phyloP scores from a whole-genome alignment of 2,888 invertebrate genomes.

The Portevinia maculata region DNA sequence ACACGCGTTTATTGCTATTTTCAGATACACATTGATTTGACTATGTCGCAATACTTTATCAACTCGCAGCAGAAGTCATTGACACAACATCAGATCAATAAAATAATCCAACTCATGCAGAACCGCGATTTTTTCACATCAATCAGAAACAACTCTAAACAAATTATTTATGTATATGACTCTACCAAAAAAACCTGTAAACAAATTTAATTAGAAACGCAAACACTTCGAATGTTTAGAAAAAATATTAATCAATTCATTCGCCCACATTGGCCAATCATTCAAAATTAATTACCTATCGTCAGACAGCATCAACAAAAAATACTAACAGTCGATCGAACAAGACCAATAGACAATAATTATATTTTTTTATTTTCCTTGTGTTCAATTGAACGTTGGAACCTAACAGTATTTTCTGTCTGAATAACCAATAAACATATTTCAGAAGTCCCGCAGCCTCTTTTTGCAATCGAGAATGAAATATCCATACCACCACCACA shows the following conservation, averaged over 20 bases:
- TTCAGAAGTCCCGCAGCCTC: conserved; percentile 15
- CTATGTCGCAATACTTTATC: too few relatives aligned
- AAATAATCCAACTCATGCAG: too few relatives aligned
- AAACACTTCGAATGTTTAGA: conserved; percentile 19
- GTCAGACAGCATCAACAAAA: conserved; percentile 6
- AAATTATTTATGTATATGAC: neutral
- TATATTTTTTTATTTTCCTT: neutral
- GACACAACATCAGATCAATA: too few relatives aligned
- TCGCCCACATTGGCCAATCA: conserved; percentile 21
- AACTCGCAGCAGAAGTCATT: too few relatives aligned
- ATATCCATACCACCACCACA: neutral
- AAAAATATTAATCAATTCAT: conserved; percentile 16
- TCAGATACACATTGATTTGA: too few relatives aligned
- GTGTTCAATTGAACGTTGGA: neutral
- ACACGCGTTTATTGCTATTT: too few relatives aligned
- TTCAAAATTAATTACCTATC: conserved; percentile 40
- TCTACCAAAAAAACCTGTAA: too few relatives aligned
- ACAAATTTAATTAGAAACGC: conserved; percentile 20
- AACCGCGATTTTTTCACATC: conserved; percentile 20
- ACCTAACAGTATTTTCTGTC: neutral
- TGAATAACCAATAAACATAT: conserved; percentile 13
- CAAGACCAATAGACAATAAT: conserved; percentile 13
- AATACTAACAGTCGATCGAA: neutral
- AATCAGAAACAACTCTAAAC: conserved; percentile 1
- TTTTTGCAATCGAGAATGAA: conserved; percentile 9